These are phyloP conservation scores for Metopia argyrocephala DNA, from an alignment of 2,888 invertebrate species.

Conservation along the genomic window DNA sequence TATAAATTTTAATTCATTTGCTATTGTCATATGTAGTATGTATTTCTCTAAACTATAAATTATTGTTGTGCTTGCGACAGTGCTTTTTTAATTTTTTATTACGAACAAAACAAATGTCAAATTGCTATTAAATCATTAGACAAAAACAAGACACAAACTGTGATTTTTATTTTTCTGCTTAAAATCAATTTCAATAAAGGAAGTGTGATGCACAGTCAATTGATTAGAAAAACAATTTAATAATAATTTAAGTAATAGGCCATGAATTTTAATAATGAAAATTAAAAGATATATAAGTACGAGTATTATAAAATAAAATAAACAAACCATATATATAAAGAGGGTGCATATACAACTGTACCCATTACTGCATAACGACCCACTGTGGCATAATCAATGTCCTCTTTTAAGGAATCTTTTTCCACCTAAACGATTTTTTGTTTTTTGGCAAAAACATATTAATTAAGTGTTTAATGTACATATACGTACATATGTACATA, in stretches of 20 bases:
- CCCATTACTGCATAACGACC: conserved; percentile 82
- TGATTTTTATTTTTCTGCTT: neutral
- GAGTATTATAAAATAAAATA: conserved; percentile 50
- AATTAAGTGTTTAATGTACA: conserved; percentile 54
- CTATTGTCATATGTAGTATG: neutral
- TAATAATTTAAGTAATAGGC: conserved; percentile 21
- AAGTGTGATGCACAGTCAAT: conserved; percentile 19
- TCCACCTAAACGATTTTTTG: conserved; percentile 60
- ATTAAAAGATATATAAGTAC: neutral
- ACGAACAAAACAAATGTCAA: neutral
- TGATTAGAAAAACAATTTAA: conserved; percentile 13
- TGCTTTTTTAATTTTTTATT: conserved; percentile 21
- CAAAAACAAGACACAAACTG: conserved; percentile 14
- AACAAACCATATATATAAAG: conserved; percentile 82
- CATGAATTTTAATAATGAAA: conserved; percentile 19
- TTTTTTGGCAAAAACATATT: conserved; percentile 64
- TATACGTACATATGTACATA: conserved; percentile 26
- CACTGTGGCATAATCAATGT: conserved; percentile 80
- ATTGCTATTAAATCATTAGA: conserved; percentile 10
- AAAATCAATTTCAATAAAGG: neutral
- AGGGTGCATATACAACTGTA: conserved; percentile 81
- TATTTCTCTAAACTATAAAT: conserved; percentile 2
- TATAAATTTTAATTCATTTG: neutral
- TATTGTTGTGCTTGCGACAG: conserved; percentile 22
- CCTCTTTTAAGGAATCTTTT: conserved; percentile 70